Evolutionary conservation across 1,140 invertebrate genomes (phyloP).

Genomic region (Apis florea): DNA sequence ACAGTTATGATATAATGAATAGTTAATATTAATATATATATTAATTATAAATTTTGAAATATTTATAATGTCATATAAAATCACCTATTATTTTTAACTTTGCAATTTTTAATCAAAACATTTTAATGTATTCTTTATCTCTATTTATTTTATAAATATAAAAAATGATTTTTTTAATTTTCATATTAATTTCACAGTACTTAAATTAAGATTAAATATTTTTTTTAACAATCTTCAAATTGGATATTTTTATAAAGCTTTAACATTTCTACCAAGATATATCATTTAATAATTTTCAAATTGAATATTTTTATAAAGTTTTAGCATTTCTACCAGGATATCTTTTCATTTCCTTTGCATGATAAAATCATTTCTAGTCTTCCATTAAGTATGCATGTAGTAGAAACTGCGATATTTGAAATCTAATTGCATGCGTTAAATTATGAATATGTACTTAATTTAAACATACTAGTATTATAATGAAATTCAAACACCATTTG

Average conservation of each 20-base stretch:
- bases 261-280: background rate
- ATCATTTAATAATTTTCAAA: background rate
- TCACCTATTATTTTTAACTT: no score
- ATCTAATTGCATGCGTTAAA: constrained; percentile 12
- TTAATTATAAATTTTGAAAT: no score
- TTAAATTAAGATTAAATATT: background rate
- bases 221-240: background rate
- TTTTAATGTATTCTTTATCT: no score
- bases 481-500: background rate
- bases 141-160: background rate
- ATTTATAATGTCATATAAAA: no score
- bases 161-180: background rate
- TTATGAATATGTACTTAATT: background rate
- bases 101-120: background rate
- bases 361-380: constrained; percentile 1
- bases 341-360: constrained; percentile 7
- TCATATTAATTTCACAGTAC: background rate
- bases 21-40: no score
- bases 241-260: constrained; percentile 8
- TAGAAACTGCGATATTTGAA: background rate
- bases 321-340: background rate
- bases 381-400: background rate
- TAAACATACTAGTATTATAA: background rate
- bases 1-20: no score
- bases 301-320: constrained; percentile 2